Conservation (phyloP, 2,888 invertebrate genomes). For the Idaea straminata region DNA sequence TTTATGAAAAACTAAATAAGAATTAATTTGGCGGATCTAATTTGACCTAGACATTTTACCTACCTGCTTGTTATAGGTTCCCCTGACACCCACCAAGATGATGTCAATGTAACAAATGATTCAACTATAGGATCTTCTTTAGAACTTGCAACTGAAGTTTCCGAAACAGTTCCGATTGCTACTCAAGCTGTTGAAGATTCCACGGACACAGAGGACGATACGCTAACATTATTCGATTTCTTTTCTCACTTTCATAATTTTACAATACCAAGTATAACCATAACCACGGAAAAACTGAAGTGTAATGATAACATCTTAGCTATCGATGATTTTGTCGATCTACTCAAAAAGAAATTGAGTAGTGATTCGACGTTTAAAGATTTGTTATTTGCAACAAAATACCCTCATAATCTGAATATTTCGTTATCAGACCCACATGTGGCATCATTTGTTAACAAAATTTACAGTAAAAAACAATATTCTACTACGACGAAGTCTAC, state of each 20-base stretch:
- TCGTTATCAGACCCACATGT: slow-evolving; percentile 54
- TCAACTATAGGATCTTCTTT: not conserved
- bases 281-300: slow-evolving; percentile 32
- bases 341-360: slow-evolving; percentile 61
- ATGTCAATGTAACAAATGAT: not conserved
- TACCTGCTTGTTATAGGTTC: not conserved
- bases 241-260: slow-evolving; percentile 53
- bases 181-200: not conserved
- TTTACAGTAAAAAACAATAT: slow-evolving; percentile 58
- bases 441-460: slow-evolving; percentile 55
- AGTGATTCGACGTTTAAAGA: slow-evolving; percentile 60
- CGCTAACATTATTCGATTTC: slow-evolving; percentile 51
- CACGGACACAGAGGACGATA: slow-evolving; percentile 26
- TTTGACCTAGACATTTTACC: no score
- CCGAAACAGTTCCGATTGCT: slow-evolving; percentile 4
- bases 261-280: slow-evolving; percentile 35
- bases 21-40: no score
- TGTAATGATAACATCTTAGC: slow-evolving; percentile 52
- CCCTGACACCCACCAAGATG: not conserved
- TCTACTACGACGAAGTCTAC: slow-evolving; percentile 46
- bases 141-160: slow-evolving; percentile 4
- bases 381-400: slow-evolving; percentile 43
- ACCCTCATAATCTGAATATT: slow-evolving; percentile 28
- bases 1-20: no score
- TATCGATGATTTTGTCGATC: slow-evolving; percentile 61